Evolutionary conservation across 2,113 vertebrate genomes (phyloP), one percentile per base, ranked within the genome.

Genomic region (Ovis canadensis): DNA sequence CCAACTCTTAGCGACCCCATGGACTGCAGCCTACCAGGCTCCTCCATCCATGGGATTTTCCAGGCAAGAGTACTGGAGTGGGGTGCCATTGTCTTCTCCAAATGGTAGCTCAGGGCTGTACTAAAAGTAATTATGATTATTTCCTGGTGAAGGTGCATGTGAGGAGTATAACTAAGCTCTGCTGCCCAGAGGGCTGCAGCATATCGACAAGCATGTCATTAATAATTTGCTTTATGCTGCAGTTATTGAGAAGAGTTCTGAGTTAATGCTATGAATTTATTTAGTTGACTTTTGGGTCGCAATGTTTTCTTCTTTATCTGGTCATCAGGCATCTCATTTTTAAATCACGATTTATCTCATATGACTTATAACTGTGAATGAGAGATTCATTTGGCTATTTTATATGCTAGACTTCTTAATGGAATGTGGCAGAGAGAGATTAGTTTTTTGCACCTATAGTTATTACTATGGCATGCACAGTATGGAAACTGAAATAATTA

Each of bases 191-290:
- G 16, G 54, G 92, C 4, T 94, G 48, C 50, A 85, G n/a, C 52
- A 64, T 21, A 50, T 52, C 60, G 90, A 25, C 43, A 52, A 29
- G 82, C 12, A 52, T 71, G 40, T 36, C 40, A n/a, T 54, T 93
- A 87, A 83, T 83, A 62, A 80, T 94, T 98, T 97, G 62, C 7
- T 50, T 80, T 96, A 52, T 88, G 60, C 93, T 98, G 19, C 9
- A 90, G 29, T 43, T 92, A 31, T 84, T 59, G 43, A 59, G 83
- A 87, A 88, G 29, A 90, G 23, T 90, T 96, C 25, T 12, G 54
- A 67, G 50, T 94, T 94, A 90, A 96, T 97, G 21, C 5, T 93
- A 45, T 45, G 52, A 17, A 88, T 91, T 94, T 97, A 67, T 88
- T 94, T 95, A 77, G 62, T 52, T 90, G 81, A 93, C 36, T 84